Evolutionary conservation across 2,888 invertebrate species (phyloP), one percentile per base, ranked within the genome.

Genomic region (Meloe dianella): DNA sequence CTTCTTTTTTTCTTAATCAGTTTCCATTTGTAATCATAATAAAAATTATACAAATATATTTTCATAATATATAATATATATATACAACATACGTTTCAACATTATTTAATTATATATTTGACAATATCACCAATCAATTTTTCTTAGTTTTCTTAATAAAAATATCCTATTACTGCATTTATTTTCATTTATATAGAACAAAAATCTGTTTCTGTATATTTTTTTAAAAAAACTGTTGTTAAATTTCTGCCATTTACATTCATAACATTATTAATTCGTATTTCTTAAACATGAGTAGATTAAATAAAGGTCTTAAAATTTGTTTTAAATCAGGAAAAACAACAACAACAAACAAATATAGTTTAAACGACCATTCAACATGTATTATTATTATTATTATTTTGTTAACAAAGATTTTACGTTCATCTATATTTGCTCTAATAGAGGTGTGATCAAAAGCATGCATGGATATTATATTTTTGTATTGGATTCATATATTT

Each of bases 101-200:
- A 75, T 70, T 72, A 70, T 70, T 71, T 71, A 70, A 73, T 22
- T 69, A 62, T 20, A 65, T 65, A 72, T 72, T 69, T 78, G 77
- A 77, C 77, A 78, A 72, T 78, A 78, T 78, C 76, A 77, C 76
- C 78, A 74, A 77, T 68, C 68, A 67, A 68, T 72, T 71, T 63
- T 65, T 65, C 61, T 64, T 66, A 58, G 41, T 66, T 66, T 60
- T 67, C 60, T 27, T 4, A 59, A 64, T 67, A 47, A 64, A 64
- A 64, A 68, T 68, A 47, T 47, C 20, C 47, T 47, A 47, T 64
- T 64, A 60, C 61, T 63, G 60, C 29, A 65, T 60, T 56, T 60
- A 35, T 60, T 35, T 12, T 35, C 12, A 35, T 35, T 3, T 35
- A 10, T 35, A 12, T 35, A 35, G 3, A 35, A 41, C n/a, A 41